Conservation (phyloP, 2,113 vertebrate species). For the Charina bottae region DNA sequence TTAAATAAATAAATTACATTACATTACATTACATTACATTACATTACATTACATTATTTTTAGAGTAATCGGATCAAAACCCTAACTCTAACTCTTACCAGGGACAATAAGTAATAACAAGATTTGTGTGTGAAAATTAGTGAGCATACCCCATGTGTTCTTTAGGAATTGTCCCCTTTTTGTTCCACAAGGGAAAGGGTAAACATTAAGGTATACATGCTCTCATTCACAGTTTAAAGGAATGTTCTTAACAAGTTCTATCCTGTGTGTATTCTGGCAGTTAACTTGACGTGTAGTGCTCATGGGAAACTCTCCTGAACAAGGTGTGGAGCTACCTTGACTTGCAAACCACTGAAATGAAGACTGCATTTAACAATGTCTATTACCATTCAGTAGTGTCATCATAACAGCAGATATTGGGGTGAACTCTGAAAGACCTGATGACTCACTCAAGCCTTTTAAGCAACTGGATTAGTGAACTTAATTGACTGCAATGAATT, state of each 20-base stretch:
- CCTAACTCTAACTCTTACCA: not conserved
- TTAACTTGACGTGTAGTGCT: not conserved
- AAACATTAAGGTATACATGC: not conserved
- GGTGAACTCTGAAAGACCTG: slow-evolving; percentile 21
- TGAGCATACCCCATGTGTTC: not conserved
- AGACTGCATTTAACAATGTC: not conserved
- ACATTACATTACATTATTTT: not conserved
- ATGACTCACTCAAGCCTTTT: slow-evolving; percentile 5
- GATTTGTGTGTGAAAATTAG: not conserved
- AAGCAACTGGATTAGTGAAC: not conserved
- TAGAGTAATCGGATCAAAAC: not conserved
- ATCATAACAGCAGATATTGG: not conserved
- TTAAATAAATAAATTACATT: too few relatives aligned
- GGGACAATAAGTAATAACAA: not conserved
- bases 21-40: too few relatives aligned
- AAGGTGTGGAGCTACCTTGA: not conserved
- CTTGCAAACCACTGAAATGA: slow-evolving; percentile 14
- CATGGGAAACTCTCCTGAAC: not conserved
- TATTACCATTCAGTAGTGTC: not conserved
- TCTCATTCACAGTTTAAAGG: not conserved
- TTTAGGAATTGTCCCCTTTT: not conserved
- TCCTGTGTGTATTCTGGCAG: not conserved
- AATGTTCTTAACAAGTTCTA: slow-evolving; percentile 8
- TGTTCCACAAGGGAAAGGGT: not conserved
- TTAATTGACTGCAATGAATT: slow-evolving; percentile 6